Base-by-base conservation (phyloP, 2,888 invertebrate genomes). In the Torymus auratus region DNA sequence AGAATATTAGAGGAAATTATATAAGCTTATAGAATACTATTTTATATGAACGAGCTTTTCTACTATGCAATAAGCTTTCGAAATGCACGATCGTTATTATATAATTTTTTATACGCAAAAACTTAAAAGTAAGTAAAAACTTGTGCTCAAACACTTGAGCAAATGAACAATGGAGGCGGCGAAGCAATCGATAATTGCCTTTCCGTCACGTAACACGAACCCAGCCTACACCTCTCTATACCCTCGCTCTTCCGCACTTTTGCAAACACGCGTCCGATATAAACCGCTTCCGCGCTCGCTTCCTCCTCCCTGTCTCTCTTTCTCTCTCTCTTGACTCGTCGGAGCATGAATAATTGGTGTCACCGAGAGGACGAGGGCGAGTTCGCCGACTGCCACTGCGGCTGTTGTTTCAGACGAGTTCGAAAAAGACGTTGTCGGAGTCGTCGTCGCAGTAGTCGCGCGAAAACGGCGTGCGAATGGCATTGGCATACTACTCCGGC, bases 401-500 rank as follows among this genome's bases (percentile, higher is more conserved):
- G 55, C 72, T 76, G 78, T 72, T 81, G 81, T 73, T 78, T 64
- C 58, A 70, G 81, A 65, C 15, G 53, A 71, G 64, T 68, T 60
- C 62, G 65, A 70, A 61, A 74, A 64, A 73, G 78, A 15, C 20
- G 53, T 58, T 5, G n/a, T 52, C 12, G 52, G 14, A 14, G 61
- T 13, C 15, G 61, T 12, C 28, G 50, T 41, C 41, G 41, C 41
- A 60, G 23, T 15, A 65, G 58, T n/a, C 14, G 23, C 50, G 15
- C 73, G 74, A 64, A 74, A 69, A 55, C 65, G 75, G 41, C 67
- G 81, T 61, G 81, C 81, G 68, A 81, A 72, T 81, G 81, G 72
- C 81, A 81, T 73, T 77, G 81, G 72, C 81, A 77, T 78, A 76
- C 73, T 80, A 41, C 41, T 41, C 41, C 41, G 41, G 69, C 55